Evolutionary conservation across 2,113 vertebrate genomes (phyloP), one percentile per base, ranked within the genome.

Genomic region (Blennius ocellaris): DNA sequence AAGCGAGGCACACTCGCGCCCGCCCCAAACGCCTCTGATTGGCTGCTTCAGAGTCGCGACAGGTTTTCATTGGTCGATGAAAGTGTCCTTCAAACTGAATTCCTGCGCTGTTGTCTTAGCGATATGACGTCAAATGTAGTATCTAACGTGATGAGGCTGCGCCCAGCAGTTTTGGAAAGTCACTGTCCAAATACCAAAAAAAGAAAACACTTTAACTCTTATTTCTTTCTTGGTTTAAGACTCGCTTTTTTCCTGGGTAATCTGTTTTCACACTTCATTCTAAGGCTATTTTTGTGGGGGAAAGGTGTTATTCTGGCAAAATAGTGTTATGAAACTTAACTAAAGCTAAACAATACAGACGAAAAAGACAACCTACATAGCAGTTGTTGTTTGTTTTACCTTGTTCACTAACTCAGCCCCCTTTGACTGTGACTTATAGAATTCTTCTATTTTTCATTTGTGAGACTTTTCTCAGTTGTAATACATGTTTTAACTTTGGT

Each of bases 71-170:
- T 92, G 90, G 92, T 14, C 37, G 4, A 16, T 4, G 7, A 11
- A 30, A 7, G 30, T 50, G 91, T 56, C 85, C 57, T 44, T 92
- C 49, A 83, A 51, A 54, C 15, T 53, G 30, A 84, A 80, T 87
- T 86, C 91, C 89, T 84, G 76, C 51, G 86, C 87, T 81, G 89
- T 89, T 88, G 90, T 92, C 76, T 81, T 85, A 80, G 74, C 52
- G 82, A 88, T 85, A 70, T 93, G 91, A 93, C 93, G 92, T 94
- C 90, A 93, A 83, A 85, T 60, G 80, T 87, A 58, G 83, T 88
- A 57, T 75, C 84, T 82, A 87, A 87, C 80, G 80, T 76, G 73
- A 78, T 73, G 69, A 59, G 68, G 59, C 73, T 49, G 54, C 69
- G 51, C 40, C 21, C 15, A 77, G 43, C 15, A 52, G 63, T 53